Evolutionary conservation across 2,888 invertebrate genomes (phyloP), one percentile per base, ranked within the genome.

Genomic region (Perizoma flavofasciatum): DNA sequence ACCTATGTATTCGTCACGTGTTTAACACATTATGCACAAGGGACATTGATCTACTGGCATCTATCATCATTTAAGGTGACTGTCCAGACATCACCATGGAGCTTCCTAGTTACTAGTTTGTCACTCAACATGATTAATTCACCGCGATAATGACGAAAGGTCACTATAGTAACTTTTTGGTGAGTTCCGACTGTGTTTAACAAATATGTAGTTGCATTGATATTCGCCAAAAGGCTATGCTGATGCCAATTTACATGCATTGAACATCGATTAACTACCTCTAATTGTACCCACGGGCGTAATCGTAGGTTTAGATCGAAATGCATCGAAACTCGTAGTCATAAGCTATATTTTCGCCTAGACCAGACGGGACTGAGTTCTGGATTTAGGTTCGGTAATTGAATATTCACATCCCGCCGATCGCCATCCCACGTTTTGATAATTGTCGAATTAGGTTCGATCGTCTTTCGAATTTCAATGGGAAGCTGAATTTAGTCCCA

Each of bases 391-490:
- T 71, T 67, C 65, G 67, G 77, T 85, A 83, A 86, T 86, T 83
- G 85, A 88, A 86, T 88, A 87, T 87, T 86, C 86, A 82, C 79
- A 79, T 81, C 75, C 75, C 80, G 70, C 77, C 76, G 78, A 76
- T 71, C 73, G 73, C 69, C 71, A 74, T 79, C 82, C 74, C 74
- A 74, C 75, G 74, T 79, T 82, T 79, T 80, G 78, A 79, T 85
- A 79, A 79, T 71, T 75, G 73, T 72, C 73, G 62, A 68, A 71
- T 71, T 70, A 69, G 51, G 67, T 68, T 69, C 48, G 57, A 66
- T 66, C 73, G 67, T 71, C 75, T 75, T 75, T 70, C 65, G 67
- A 69, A 71, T 58, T 62, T 55, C 53, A 39, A 57, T 57, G 41
- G 49, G 44, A 53, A 49, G 11, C 57, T 37, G 6, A 58, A 39